Evolutionary conservation across 2,113 vertebrate genomes (phyloP).

Genomic region (Nanorana parkeri): DNA sequence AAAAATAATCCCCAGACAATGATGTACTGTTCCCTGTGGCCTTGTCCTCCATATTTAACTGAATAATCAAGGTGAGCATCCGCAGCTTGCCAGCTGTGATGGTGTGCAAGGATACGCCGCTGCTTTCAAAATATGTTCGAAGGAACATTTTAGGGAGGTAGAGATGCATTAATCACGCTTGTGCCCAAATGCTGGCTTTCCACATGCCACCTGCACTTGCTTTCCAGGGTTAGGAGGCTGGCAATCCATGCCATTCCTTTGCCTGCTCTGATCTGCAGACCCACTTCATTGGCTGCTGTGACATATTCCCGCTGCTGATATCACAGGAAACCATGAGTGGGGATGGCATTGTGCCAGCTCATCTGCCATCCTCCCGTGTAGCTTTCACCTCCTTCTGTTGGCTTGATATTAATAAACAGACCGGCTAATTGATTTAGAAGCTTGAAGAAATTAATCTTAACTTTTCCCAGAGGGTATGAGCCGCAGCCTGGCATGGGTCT

Average conservation of each 20-base stretch:
- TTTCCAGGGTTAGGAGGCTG: conserved; percentile 15
- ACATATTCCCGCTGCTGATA: conserved; percentile 86
- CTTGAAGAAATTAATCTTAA: conserved; percentile 85
- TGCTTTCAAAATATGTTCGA: conserved; percentile 44
- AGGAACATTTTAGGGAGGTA: too few species aligned
- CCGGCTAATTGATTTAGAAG: conserved; percentile 97
- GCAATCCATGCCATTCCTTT: conserved; percentile 68
- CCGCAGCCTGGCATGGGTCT: conserved; percentile 58
- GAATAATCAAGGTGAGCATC: conserved; percentile 30
- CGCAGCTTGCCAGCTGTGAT: conserved; percentile 25
- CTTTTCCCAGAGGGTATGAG: conserved; percentile 78
- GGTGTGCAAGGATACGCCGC: conserved; percentile 43
- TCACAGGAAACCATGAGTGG: conserved; percentile 91
- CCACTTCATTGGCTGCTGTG: conserved; percentile 71
- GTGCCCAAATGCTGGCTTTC: conserved; percentile 38
- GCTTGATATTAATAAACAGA: conserved; percentile 98
- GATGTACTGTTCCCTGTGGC: conserved; percentile 74
- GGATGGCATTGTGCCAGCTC: conserved; percentile 99
- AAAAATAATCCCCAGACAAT: conserved; percentile 60
- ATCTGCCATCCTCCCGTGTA: conserved; percentile 95
- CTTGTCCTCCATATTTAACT: conserved; percentile 67
- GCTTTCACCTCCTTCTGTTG: conserved; percentile 78
- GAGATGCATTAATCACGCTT: conserved; percentile 8
- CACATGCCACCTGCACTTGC: conserved; percentile 24
- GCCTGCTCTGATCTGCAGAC: conserved; percentile 73